Evolutionary conservation across 2,888 invertebrate genomes (phyloP).

Genomic region (Sphaerophoria taeniata): DNA sequence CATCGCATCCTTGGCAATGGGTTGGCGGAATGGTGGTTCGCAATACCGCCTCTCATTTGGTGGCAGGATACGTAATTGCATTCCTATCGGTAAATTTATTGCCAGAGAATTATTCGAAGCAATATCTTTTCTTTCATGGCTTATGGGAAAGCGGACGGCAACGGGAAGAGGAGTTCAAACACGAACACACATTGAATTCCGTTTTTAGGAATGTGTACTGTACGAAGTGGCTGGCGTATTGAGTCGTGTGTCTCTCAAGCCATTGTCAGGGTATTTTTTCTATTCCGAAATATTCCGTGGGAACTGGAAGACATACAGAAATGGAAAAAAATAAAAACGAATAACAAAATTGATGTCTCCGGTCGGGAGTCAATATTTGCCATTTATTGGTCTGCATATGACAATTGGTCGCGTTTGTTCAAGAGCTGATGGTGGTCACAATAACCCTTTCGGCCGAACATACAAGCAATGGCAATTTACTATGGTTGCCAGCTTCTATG

Average conservation of each 20-base stretch:
- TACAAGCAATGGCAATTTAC: constrained; percentile 32
- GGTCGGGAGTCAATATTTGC: constrained; percentile 72
- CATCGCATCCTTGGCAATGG: constrained; percentile 52
- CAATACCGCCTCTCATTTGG: constrained; percentile 65
- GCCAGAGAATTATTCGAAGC: constrained; percentile 72
- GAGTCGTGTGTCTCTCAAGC: background rate
- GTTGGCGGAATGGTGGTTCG: too few relatives aligned
- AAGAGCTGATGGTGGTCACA: constrained; percentile 35
- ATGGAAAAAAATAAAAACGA: constrained; percentile 36
- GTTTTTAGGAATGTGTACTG: background rate
- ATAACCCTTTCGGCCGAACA: constrained; percentile 34
- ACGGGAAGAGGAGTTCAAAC: constrained; percentile 40
- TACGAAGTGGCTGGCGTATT: background rate
- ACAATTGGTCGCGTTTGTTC: constrained; percentile 71
- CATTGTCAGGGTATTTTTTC: background rate
- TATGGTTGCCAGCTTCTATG: constrained; percentile 21
- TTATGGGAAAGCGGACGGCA: constrained; percentile 35
- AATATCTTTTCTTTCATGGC: constrained; percentile 70
- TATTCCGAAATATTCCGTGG: too few relatives aligned
- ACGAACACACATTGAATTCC: constrained; percentile 12
- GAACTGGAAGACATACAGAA: background rate
- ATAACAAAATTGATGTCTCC: constrained; percentile 65
- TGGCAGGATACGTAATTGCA: constrained; percentile 72
- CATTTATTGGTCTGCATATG: constrained; percentile 72
- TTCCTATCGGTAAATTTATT: constrained; percentile 73